Evolutionary conservation across 2,888 invertebrate genomes (phyloP).

Genomic region (Heliconius erato): DNA sequence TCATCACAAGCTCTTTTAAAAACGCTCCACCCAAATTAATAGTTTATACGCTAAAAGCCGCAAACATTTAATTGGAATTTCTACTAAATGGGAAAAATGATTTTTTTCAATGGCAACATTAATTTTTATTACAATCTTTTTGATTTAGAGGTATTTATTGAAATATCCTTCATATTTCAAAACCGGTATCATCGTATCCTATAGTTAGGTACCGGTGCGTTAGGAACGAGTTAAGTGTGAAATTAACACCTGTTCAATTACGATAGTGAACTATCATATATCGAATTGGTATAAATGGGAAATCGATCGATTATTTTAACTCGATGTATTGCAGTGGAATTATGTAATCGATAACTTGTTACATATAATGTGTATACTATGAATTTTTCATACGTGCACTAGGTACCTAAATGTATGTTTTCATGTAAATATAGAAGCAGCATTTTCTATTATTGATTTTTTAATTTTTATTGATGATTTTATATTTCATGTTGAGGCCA

Average conservation of each 20-base stretch:
- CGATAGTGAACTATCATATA: slow-evolving; percentile 55
- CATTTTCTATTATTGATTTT: background rate
- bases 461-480: background rate
- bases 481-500: background rate
- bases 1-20: slow-evolving; percentile 32
- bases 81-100: background rate
- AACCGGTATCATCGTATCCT: slow-evolving; percentile 45
- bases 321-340: slow-evolving; percentile 48
- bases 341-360: slow-evolving; percentile 46
- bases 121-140: slow-evolving; percentile 33
- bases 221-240: slow-evolving; percentile 56
- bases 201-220: slow-evolving; percentile 50
- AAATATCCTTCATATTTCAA: slow-evolving; percentile 34
- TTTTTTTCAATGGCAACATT: slow-evolving; percentile 32
- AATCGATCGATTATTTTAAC: slow-evolving; percentile 55
- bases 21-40: slow-evolving; percentile 31
- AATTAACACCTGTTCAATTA: slow-evolving; percentile 59
- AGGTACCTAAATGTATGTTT: background rate
- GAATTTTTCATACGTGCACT: background rate
- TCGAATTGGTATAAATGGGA: slow-evolving; percentile 55
- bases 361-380: background rate
- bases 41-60: slow-evolving; percentile 18
- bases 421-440: background rate
- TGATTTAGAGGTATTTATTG: slow-evolving; percentile 33
- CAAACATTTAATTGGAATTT: slow-evolving; percentile 18